A percentile compares a stretch with the other conserved stretches of the same genome.
Conservation (phyloP, 2,797 vertebrate genomes). For the Phrynocephalus forsythii region DNA sequence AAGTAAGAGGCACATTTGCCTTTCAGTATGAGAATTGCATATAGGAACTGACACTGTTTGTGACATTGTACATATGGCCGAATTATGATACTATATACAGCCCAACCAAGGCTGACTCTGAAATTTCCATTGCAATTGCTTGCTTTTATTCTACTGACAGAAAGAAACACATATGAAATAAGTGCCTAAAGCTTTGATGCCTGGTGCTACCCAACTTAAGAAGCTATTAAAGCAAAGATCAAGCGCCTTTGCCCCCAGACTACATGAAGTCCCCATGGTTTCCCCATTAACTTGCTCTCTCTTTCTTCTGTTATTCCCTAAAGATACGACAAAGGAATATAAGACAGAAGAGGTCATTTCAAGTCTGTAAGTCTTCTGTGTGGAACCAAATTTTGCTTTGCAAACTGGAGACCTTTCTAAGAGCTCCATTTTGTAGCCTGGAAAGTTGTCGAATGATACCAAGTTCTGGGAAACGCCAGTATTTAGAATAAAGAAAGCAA, state of each 20-base stretch:
- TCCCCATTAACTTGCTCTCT: neutral
- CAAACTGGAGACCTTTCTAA: neutral
- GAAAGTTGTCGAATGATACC: neutral
- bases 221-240: neutral
- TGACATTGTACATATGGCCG: neutral
- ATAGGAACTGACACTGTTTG: constrained; percentile 9
- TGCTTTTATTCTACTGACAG: neutral
- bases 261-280: neutral
- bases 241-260: neutral
- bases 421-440: neutral
- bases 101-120: neutral
- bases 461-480: neutral
- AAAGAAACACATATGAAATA: neutral
- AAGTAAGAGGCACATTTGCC: neutral
- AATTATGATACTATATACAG: neutral
- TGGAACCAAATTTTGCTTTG: neutral
- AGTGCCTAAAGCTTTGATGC: neutral
- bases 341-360: neutral
- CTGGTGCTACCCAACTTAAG: neutral
- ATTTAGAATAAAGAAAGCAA: constrained; percentile 1
- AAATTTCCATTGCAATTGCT: neutral
- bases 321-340: neutral
- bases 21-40: neutral
- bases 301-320: neutral
- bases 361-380: neutral